These are phyloP conservation scores for Leptinotarsa peninsularis DNA, from an alignment of 2,888 invertebrate genomes.

Conservation along the genomic window DNA sequence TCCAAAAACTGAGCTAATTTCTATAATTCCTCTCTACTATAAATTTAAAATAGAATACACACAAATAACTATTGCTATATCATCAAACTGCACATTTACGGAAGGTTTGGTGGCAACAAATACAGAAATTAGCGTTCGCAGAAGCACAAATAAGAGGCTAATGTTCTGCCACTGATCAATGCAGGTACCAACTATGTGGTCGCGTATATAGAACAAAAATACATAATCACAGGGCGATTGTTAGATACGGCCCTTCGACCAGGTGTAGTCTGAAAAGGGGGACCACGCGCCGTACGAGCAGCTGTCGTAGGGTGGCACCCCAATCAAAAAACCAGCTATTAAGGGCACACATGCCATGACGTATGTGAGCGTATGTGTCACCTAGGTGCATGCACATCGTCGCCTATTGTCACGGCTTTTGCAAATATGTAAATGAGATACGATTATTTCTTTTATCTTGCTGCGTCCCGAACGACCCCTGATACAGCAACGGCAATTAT, in stretches of 20 bases:
- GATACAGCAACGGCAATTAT: conserved; percentile 42
- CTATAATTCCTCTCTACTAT: too few species aligned
- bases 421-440: conserved; percentile 50
- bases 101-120: not conserved
- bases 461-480: conserved; percentile 35
- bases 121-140: not conserved
- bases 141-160: not conserved
- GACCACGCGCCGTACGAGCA: conserved; percentile 51
- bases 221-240: conserved; percentile 54
- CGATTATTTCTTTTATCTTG: conserved; percentile 39
- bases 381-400: conserved; percentile 52
- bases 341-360: conserved; percentile 62
- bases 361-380: conserved; percentile 60
- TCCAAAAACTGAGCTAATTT: too few species aligned
- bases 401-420: conserved; percentile 40
- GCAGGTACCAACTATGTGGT: conserved; percentile 45
- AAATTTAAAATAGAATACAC: too few species aligned
- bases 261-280: conserved; percentile 48
- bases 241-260: conserved; percentile 46
- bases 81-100: not conserved
- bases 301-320: conserved; percentile 62
- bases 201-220: conserved; percentile 37
- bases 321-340: conserved; percentile 52
- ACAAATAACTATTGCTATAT: not conserved
- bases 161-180: conserved; percentile 38